Evolutionary conservation across 2,888 invertebrate genomes (phyloP).

Genomic region (Andrena praecox): DNA sequence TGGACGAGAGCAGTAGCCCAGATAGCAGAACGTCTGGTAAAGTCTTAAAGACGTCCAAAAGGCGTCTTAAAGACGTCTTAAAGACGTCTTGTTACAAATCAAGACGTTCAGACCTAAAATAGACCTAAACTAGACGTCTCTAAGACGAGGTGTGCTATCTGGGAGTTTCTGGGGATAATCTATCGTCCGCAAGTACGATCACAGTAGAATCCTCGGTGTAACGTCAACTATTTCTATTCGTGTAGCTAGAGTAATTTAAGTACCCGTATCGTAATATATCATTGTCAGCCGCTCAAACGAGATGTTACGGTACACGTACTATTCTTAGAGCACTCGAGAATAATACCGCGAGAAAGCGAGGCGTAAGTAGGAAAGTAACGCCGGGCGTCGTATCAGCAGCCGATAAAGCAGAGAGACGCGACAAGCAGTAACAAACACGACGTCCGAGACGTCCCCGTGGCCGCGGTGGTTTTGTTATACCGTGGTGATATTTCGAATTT

Average conservation of each 20-base stretch:
- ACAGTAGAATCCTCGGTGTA: not conserved
- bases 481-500: conserved; percentile 59
- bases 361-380: conserved; percentile 27
- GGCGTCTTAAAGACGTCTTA: no score
- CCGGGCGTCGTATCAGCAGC: conserved; percentile 69
- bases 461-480: conserved; percentile 47
- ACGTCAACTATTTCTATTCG: not conserved
- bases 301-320: conserved; percentile 32
- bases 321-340: conserved; percentile 50
- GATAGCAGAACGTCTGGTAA: no score
- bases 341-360: conserved; percentile 42
- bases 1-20: no score
- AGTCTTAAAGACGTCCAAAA: no score
- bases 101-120: no score
- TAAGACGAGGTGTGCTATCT: no score
- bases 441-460: conserved; percentile 24
- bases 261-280: not conserved
- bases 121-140: no score
- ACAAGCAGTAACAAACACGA: conserved; percentile 20
- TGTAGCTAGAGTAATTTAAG: not conserved
- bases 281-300: conserved; percentile 12
- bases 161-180: not conserved
- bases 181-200: not conserved
- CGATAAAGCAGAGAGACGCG: conserved; percentile 75
- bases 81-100: no score